Percentiles rank a stretch among this genome's conserved stretches.
Evolutionary conservation across 2,113 vertebrate species (phyloP).

Genomic region (Rhegmatorhina hoffmannsi): DNA sequence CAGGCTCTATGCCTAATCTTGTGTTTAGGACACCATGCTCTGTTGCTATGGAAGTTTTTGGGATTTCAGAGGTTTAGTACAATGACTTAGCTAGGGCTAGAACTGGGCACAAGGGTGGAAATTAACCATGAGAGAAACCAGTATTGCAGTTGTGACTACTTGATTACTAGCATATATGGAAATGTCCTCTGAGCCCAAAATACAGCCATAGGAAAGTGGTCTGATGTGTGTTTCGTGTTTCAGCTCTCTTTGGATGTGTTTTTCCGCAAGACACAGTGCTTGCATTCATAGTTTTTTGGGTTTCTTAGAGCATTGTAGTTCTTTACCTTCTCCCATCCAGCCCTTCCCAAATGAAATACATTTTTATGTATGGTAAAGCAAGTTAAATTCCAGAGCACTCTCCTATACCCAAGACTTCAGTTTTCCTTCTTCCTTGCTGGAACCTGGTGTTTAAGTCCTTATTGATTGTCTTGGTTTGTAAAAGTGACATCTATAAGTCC

Average conservation of each 20-base stretch:
- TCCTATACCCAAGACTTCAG: not conserved
- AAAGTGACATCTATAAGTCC: conserved; percentile 65
- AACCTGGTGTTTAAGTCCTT: conserved; percentile 33
- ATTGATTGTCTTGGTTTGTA: conserved; percentile 49
- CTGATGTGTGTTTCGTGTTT: not conserved
- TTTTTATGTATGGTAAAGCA: not conserved
- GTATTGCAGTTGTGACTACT: not conserved
- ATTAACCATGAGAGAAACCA: conserved; percentile 27
- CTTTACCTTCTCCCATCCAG: not conserved
- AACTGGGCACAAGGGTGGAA: not conserved
- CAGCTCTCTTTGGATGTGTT: not conserved
- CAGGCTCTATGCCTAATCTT: conserved; percentile 29
- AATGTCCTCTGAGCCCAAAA: not conserved
- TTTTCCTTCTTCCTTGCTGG: not conserved
- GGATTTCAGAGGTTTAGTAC: conserved; percentile 3
- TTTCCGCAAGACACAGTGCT: not conserved
- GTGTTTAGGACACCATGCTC: conserved; percentile 61
- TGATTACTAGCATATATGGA: not conserved
- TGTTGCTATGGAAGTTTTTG: conserved; percentile 61
- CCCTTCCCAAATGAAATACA: not conserved
- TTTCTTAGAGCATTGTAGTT: not conserved
- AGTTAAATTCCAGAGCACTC: not conserved
- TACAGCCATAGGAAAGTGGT: not conserved
- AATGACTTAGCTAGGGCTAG: conserved; percentile 2
- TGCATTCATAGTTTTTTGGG: not conserved